Conservation (phyloP, 2,113 vertebrate genomes). For the Orthonyx spaldingii region DNA sequence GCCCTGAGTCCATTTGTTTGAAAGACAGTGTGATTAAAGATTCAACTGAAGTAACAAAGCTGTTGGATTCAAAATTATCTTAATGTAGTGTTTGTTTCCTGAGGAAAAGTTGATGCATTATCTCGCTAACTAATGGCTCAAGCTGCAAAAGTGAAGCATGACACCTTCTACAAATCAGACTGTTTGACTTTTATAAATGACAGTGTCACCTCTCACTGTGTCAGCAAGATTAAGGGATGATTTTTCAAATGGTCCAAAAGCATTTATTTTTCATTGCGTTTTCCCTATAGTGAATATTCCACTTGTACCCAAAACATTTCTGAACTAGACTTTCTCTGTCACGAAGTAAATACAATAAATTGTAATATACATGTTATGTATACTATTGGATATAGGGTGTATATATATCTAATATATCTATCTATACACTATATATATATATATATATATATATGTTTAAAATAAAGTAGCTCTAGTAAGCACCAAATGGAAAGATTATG, state of each 20-base stretch:
- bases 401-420: accelerated
- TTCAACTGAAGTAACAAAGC: neutral
- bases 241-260: neutral
- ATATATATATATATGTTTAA: neutral
- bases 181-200: neutral
- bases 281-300: neutral
- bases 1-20: neutral
- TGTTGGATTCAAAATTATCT: neutral
- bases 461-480: neutral
- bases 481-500: neutral
- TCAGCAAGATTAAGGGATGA: constrained; percentile 22
- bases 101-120: neutral
- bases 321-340: neutral
- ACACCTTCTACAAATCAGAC: neutral
- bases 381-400: neutral
- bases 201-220: neutral
- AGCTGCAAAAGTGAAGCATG: neutral
- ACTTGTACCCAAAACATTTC: neutral
- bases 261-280: neutral
- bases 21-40: neutral
- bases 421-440: neutral
- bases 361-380: no score
- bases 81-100: neutral
- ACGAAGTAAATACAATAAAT: neutral
- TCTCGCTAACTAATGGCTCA: neutral